These are phyloP conservation scores for Cantharis lateralis DNA, from an alignment of 2,888 invertebrate genomes.

Conservation along the genomic window DNA sequence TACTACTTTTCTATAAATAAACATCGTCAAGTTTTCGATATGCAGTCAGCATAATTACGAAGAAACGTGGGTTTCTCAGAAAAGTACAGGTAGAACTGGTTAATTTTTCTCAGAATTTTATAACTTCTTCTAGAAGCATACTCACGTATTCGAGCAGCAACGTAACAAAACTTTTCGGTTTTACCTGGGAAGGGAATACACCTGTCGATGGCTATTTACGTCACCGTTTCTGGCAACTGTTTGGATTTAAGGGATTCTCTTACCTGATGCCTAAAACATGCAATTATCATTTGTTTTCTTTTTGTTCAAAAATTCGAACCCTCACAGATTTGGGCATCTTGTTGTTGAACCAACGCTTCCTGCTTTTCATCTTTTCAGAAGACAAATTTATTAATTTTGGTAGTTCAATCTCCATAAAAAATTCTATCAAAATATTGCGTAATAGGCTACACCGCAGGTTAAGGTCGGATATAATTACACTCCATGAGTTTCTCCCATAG, in stretches of 20 bases:
- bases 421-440: neutral
- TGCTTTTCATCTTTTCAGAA: no score
- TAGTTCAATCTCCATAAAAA: neutral
- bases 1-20: neutral
- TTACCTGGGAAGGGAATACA: constrained; percentile 18
- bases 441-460: neutral
- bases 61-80: constrained; percentile 27
- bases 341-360: no score
- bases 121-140: constrained; percentile 14
- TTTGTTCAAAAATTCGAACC: neutral
- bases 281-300: neutral
- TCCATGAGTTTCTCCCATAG: neutral
- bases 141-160: constrained; percentile 5
- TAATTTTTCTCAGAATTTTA: constrained; percentile 31
- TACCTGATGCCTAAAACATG: neutral
- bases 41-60: neutral
- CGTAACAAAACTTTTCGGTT: neutral
- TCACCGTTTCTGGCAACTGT: neutral
- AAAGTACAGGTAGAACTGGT: constrained; percentile 36
- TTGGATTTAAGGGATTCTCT: neutral
- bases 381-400: neutral
- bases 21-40: neutral
- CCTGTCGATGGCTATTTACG: constrained; percentile 5
- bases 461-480: neutral
- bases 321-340: no score